A percentile compares a stretch with the other conserved stretches of the same genome.
phyloP scores from a whole-genome alignment of 2,113 vertebrate species.

The Myotis davidii region DNA sequence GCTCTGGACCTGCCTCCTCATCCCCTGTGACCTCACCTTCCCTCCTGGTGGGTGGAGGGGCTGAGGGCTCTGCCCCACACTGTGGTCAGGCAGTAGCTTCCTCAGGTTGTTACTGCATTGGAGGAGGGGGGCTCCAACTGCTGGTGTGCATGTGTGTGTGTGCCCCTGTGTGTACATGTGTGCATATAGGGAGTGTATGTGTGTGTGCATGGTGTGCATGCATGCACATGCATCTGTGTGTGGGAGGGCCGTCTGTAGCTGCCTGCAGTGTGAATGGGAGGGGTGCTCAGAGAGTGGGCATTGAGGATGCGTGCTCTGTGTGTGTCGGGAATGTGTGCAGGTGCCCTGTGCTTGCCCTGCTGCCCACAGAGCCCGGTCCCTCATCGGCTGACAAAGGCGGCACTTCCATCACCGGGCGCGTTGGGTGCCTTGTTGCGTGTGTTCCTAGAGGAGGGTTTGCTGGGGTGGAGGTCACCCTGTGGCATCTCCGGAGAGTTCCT shows the following conservation, averaged over 20 bases:
- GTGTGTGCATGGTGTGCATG: neutral
- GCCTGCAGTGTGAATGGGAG: neutral
- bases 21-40: neutral
- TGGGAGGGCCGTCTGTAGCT: neutral
- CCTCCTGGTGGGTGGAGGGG: neutral
- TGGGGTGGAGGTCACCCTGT: neutral
- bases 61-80: neutral
- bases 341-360: fast-evolving
- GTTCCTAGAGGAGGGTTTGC: neutral
- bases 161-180: too few species aligned
- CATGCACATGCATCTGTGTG: neutral
- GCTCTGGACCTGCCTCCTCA: neutral
- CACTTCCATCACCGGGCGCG: neutral
- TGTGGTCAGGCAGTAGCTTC: neutral
- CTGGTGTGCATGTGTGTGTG: neutral
- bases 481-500: neutral
- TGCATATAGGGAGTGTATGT: neutral
- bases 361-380: neutral
- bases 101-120: neutral
- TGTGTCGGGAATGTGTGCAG: fast-evolving
- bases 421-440: neutral
- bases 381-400: neutral
- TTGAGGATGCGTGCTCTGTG: neutral
- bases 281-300: neutral
- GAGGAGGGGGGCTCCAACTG: neutral